Evolutionary conservation across 2,113 vertebrate genomes (phyloP), one percentile per base, ranked within the genome.

Genomic region (Sakesphorus luctuosus): DNA sequence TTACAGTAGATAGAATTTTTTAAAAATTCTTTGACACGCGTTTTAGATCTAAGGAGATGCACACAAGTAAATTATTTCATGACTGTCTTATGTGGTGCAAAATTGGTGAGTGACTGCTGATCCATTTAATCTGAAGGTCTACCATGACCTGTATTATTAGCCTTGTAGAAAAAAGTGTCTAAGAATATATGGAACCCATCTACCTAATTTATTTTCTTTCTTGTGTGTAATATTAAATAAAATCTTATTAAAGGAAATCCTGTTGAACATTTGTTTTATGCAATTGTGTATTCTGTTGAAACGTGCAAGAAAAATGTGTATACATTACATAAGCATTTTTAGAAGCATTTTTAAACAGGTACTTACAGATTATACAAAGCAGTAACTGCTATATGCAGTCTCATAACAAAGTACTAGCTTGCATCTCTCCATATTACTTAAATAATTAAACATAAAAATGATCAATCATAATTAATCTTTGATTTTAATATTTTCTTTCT

Each of bases 241-340:
- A 93, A 96, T 66, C 61, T 93, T 90, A 90, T 89, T 91, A 86
- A 97, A 97, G 87, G 77, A 96, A 95, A 38, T 79, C 84, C 68
- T 88, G 62, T 96, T 87, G 89, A 98, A 95, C 81, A 76, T 87
- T 92, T 96, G 91, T 97, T 93, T 97, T 97, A 98, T 97, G 96
- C 91, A 96, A 94, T 96, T 96, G 66, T 96, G 85, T 97, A 98
- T 99, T 98, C 97, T 97, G 98, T 98, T 98, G 99, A 99, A 99
- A 98, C 99, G 98, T 99, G 99, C 99, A 99, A 98, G 99, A 99
- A 99, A 99, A 99, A 98, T 99, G 98, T 98, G 98, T 99, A 98
- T 99, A 99, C 98, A 99, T 98, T 98, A 99, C 98, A 98, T 99
- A 99, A 99, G 98, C 98, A 98, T 97, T 96, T 98, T 98, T 98